These are phyloP conservation scores for Bugulina stolonifera DNA, from an alignment of 2,888 invertebrate genomes.

Conservation along the genomic window DNA sequence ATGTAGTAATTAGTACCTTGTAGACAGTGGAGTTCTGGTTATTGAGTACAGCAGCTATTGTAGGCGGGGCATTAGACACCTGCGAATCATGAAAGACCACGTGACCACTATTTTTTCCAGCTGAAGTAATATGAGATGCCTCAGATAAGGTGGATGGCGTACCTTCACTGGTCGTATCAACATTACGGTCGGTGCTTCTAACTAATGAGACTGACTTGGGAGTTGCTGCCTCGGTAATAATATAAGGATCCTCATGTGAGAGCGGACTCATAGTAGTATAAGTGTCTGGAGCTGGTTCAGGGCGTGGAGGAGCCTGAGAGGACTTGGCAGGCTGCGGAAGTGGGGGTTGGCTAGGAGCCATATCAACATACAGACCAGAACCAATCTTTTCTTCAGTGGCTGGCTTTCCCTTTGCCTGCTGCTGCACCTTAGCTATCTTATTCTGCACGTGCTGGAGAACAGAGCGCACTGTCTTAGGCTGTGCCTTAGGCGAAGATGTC, in stretches of 20 bases:
- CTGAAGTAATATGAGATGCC: too few species aligned
- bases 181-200: too few species aligned
- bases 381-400: background rate
- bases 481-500: background rate
- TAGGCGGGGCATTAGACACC: too few species aligned
- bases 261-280: background rate
- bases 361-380: background rate
- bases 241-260: background rate
- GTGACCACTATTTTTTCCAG: too few species aligned
- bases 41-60: too few species aligned
- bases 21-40: too few species aligned
- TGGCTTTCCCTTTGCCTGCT: background rate
- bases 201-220: too few species aligned
- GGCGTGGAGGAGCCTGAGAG: background rate
- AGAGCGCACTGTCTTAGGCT: background rate
- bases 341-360: background rate
- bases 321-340: background rate
- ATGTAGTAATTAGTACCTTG: too few species aligned
- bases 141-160: too few species aligned
- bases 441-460: background rate
- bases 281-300: background rate
- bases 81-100: too few species aligned
- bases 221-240: too few species aligned
- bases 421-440: background rate
- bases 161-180: too few species aligned